A percentile compares a stretch with the other conserved stretches of the same genome.
These are phyloP conservation scores for Cherax quadricarinatus DNA, from an alignment of 1,140 invertebrate genomes.

Conservation along the genomic window DNA sequence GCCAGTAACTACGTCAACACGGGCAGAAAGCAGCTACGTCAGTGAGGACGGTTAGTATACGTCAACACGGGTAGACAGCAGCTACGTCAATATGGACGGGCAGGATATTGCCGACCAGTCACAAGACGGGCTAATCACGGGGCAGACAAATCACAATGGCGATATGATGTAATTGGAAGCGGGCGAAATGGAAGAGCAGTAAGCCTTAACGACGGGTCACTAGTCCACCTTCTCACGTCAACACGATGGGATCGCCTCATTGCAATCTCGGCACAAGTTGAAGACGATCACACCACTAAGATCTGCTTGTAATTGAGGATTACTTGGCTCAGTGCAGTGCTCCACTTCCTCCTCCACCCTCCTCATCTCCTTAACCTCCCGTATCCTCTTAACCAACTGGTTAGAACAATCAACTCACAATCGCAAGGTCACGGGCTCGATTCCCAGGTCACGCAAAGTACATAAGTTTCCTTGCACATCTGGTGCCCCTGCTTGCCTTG, in stretches of 20 bases:
- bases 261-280: background rate
- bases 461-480: too few species aligned
- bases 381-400: too few species aligned
- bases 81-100: too few species aligned
- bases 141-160: background rate
- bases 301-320: constrained; percentile 5
- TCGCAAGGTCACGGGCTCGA: too few species aligned
- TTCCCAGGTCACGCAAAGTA: too few species aligned
- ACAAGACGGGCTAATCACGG: background rate
- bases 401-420: too few species aligned
- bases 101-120: background rate
- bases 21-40: too few species aligned
- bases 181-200: background rate
- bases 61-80: too few species aligned
- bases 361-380: too few species aligned
- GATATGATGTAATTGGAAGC: background rate
- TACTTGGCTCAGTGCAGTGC: background rate
- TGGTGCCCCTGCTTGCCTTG: too few species aligned
- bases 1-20: too few species aligned
- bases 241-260: background rate
- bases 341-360: background rate
- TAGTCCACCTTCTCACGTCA: background rate
- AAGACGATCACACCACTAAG: constrained; percentile 9
- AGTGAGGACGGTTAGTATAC: too few species aligned
- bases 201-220: background rate